Evolutionary conservation across 2,797 vertebrate genomes (phyloP), one percentile per base, ranked within the genome.

Genomic region (Phrynocephalus guinanensis): DNA sequence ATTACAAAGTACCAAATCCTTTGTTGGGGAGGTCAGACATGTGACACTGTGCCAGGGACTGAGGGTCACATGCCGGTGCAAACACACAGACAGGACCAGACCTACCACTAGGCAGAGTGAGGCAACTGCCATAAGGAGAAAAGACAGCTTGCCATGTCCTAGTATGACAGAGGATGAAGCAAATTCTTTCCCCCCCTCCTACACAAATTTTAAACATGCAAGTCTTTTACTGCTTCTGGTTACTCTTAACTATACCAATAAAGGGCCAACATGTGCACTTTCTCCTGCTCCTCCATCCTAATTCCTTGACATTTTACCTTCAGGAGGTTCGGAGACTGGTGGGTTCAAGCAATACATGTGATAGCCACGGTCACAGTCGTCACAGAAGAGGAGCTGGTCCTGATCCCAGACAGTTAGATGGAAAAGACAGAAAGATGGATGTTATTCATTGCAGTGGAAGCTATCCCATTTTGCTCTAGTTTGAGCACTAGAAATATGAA

Each of bases 281-380:
- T 26, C 63, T 86, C 48, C 63, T 85, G 84, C 33, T 90, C 77
- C 75, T 11, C 38, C 66, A 77, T 60, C 38, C 38, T 44, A 44
- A 44, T 44, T 44, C 38, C 38, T 44, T 44, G 7, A 67, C 3
- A 52, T 5, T 26, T 95, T 98, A 99, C 98, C 99, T 97, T 99
- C 99, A 60, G 98, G 99, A 86, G 98, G 98, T 92, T 99, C 98
- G 89, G 97, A 98, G 97, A 99, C 99, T 0, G 99, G 98, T 72
- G 99, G 98, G 91, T 98, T 99, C 96, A 99, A 97, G 95, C 99
- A 99, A 96, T 99, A 99, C 98, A 99, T 99, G 96, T 99, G 99
- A 96, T 99, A 99, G 90, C 98, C 99, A 92, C 98, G 97, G 96
- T 99, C 99, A 92, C 99, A 99, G 97, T 99, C 99, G 71, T 99